These are phyloP conservation scores for Aplidium turbinatum DNA, from an alignment of 23 tunicate genomes.

Conservation along the genomic window DNA sequence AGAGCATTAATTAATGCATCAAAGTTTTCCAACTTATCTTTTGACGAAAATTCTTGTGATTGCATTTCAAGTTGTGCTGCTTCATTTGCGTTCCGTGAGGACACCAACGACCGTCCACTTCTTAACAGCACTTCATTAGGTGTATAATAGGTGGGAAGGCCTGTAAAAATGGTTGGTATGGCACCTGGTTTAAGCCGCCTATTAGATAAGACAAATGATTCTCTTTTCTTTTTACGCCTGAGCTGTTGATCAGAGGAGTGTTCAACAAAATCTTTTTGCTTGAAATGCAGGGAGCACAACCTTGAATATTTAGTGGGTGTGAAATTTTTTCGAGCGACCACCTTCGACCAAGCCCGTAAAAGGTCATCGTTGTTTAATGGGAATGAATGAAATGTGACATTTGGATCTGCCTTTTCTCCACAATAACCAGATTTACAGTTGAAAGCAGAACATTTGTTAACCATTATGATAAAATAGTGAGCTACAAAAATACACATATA, in stretches of 20 bases:
- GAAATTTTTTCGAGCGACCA: no score
- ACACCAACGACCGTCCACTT: not conserved
- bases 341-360: no score
- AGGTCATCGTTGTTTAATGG: no score
- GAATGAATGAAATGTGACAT: no score
- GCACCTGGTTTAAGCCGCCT: constrained; percentile 11
- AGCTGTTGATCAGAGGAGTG: constrained; percentile 1
- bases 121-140: not conserved
- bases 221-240: constrained; percentile 33
- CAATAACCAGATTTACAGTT: no score
- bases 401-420: no score
- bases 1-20: constrained; percentile 3
- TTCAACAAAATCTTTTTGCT: constrained; percentile 15
- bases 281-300: no score
- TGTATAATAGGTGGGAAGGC: constrained; percentile 4
- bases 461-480: no score
- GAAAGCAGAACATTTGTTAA: no score
- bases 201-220: not conserved
- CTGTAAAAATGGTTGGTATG: constrained; percentile 9
- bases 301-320: no score
- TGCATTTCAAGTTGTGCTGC: constrained; percentile 1
- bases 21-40: constrained; percentile 5
- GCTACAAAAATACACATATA: no score
- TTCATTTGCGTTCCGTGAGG: constrained; percentile 17
- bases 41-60: not conserved